A percentile compares a stretch with the other conserved stretches of the same genome.
phyloP scores from a whole-genome alignment of 2,888 invertebrate genomes.

The Diaphora mendica region DNA sequence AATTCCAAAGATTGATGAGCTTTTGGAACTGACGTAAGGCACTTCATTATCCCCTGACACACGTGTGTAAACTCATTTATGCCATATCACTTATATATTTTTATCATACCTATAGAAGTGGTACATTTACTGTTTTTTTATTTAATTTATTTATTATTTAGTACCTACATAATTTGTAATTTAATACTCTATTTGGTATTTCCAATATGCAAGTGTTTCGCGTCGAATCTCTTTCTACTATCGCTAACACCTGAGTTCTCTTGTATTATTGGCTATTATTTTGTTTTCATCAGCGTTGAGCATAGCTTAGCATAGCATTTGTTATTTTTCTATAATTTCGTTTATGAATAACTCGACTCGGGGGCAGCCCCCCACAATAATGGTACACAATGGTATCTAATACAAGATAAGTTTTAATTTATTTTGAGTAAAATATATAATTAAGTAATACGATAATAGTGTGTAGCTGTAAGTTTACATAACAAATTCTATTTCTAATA shows the following conservation, averaged over 20 bases:
- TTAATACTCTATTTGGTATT: too few relatives aligned
- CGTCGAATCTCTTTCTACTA: too few relatives aligned
- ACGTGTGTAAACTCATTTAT: background rate
- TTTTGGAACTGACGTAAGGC: conserved; percentile 25
- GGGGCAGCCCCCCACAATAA: too few relatives aligned
- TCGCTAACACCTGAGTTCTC: too few relatives aligned
- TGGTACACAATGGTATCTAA: background rate
- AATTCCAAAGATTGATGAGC: conserved; percentile 47
- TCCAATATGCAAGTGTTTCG: background rate
- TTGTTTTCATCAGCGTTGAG: too few relatives aligned
- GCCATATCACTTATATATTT: background rate
- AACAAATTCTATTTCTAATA: background rate
- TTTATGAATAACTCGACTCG: too few relatives aligned
- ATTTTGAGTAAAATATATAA: background rate
- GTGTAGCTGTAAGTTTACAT: background rate
- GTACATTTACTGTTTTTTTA: background rate
- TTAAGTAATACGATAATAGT: background rate
- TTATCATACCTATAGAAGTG: conserved; percentile 1
- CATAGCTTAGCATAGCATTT: too few relatives aligned
- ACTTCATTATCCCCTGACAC: conserved; percentile 11
- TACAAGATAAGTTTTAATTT: background rate
- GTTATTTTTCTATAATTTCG: too few relatives aligned
- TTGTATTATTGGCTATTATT: too few relatives aligned
- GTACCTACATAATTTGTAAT: background rate
- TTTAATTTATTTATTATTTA: too few relatives aligned